phyloP scores from a whole-genome alignment of 2,888 invertebrate genomes.

The Bimastos eiseni region DNA sequence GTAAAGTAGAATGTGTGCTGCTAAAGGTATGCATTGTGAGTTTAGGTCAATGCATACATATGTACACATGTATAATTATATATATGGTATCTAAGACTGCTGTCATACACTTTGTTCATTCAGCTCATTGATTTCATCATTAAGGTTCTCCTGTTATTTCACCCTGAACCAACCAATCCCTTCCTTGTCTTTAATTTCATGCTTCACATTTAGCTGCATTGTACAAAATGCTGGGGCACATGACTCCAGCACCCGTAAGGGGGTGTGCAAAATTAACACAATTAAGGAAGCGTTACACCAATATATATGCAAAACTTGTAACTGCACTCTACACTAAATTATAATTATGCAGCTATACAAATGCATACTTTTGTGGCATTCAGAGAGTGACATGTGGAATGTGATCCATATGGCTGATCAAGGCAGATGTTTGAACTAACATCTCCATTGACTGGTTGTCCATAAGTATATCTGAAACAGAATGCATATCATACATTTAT shows the following conservation, averaged over 20 bases:
- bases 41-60: no score
- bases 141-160: no score
- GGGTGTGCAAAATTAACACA: not conserved
- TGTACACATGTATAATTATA: no score
- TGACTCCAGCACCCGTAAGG: not conserved
- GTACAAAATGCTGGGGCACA: not conserved
- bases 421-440: slow-evolving; percentile 25
- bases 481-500: not conserved
- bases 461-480: slow-evolving; percentile 38
- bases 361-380: not conserved
- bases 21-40: no score
- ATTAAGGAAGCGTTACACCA: not conserved
- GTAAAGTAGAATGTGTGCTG: no score
- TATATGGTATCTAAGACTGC: no score
- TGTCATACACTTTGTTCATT: no score
- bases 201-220: not conserved
- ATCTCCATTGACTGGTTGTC: slow-evolving; percentile 38
- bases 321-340: not conserved
- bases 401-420: not conserved
- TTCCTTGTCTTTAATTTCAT: no score
- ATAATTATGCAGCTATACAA: not conserved
- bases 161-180: no score
- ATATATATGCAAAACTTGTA: not conserved
- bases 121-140: no score
- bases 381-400: not conserved